Evolutionary conservation across 2,888 invertebrate genomes (phyloP).

Genomic region (Lepas anatifera): DNA sequence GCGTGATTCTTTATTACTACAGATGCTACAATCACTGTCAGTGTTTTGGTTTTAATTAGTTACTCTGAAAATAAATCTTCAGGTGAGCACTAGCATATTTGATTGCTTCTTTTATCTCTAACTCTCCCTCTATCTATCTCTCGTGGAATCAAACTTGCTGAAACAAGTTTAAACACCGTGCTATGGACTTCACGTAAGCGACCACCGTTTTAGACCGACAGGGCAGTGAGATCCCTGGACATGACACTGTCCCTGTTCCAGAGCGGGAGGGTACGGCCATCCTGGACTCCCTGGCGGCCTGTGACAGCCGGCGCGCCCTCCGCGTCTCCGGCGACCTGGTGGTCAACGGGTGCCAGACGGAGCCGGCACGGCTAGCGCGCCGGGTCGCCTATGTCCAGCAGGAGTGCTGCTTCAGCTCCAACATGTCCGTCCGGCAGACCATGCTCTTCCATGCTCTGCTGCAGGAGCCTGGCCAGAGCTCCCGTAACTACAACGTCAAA

Average conservation of each 20-base stretch:
- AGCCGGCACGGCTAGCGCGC: conserved; percentile 50
- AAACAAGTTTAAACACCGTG: too few species aligned
- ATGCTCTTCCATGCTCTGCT: conserved; percentile 69
- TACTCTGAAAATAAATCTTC: too few species aligned
- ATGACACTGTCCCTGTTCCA: too few species aligned
- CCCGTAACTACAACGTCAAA: conserved; percentile 52
- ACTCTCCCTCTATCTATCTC: too few species aligned
- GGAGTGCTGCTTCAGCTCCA: conserved; percentile 63
- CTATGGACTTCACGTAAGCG: too few species aligned
- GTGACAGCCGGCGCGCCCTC: conserved; percentile 43
- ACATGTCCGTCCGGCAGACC: conserved; percentile 82
- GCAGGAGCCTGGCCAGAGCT: conserved; percentile 39
- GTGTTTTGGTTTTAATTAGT: too few species aligned
- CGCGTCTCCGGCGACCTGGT: conserved; percentile 60
- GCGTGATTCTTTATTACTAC: too few species aligned
- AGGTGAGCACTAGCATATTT: too few species aligned
- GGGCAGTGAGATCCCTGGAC: too few species aligned
- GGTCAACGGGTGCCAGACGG: conserved; percentile 72
- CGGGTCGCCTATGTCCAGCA: conserved; percentile 62
- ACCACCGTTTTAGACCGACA: too few species aligned
- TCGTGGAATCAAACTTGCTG: too few species aligned
- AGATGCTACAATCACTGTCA: too few species aligned
- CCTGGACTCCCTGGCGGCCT: conserved; percentile 72
- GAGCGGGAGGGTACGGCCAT: conserved; percentile 74
- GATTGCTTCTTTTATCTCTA: neutral